A percentile compares a stretch with the other conserved stretches of the same genome.
phyloP scores from a whole-genome alignment of 1,140 invertebrate genomes.

The Littorina saxatilis region DNA sequence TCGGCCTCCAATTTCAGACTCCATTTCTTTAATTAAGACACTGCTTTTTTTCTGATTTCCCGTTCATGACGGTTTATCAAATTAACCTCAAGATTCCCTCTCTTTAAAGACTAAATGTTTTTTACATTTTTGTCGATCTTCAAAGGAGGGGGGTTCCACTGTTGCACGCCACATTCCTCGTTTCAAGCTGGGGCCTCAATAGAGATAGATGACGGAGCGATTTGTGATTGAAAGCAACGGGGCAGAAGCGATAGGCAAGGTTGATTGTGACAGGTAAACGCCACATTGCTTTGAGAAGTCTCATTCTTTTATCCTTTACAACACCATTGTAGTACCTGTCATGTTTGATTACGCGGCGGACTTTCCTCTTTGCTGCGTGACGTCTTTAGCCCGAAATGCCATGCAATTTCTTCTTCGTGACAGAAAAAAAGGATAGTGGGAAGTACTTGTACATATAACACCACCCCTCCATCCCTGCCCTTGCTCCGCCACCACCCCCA shows the following conservation, averaged over 20 bases:
- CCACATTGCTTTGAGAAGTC: neutral
- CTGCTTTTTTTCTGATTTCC: neutral
- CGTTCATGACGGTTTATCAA: too few species aligned
- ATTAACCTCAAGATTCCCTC: too few species aligned
- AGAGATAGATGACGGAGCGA: too few species aligned
- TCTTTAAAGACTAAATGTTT: too few species aligned
- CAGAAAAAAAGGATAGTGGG: too few species aligned
- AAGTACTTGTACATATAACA: neutral
- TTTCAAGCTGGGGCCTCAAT: too few species aligned
- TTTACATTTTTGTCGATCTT: too few species aligned
- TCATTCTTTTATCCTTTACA: neutral
- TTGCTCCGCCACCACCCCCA: neutral
- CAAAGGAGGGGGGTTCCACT: too few species aligned
- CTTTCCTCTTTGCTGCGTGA: too few species aligned
- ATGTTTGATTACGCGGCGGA: neutral
- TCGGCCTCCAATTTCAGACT: neutral
- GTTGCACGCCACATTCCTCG: too few species aligned
- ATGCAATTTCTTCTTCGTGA: too few species aligned
- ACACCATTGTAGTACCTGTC: slow-evolving; percentile 7
- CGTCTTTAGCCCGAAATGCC: too few species aligned
- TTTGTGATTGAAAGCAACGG: neutral
- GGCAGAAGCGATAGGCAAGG: neutral
- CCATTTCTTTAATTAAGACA: neutral
- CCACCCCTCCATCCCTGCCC: neutral
- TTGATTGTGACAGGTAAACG: slow-evolving; percentile 15